Conservation (phyloP, 1,140 invertebrate genomes). For the Drosophila teissieri region DNA sequence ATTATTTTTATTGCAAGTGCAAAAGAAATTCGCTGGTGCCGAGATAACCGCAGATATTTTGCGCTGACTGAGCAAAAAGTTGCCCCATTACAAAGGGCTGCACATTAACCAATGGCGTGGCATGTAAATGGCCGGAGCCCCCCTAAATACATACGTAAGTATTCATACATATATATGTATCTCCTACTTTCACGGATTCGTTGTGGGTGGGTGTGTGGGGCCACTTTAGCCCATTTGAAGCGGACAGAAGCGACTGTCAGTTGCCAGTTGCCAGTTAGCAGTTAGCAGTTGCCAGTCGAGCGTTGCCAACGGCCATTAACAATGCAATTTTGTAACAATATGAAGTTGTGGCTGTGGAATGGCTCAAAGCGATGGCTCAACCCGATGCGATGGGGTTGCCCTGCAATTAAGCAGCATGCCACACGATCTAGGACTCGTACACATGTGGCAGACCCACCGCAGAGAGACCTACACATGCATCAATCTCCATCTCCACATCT, state of each 20-base stretch:
- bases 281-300: conserved; percentile 14
- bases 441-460: conserved; percentile 18
- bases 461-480: conserved; percentile 38
- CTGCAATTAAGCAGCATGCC: conserved; percentile 67
- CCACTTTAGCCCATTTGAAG: conserved; percentile 52
- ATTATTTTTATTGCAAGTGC: conserved; percentile 72
- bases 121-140: conserved; percentile 48
- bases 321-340: conserved; percentile 69
- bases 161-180: too few species aligned
- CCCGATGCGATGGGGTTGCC: conserved; percentile 19
- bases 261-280: conserved; percentile 1
- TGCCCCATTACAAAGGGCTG: conserved; percentile 53
- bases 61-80: conserved; percentile 61
- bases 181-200: too few species aligned
- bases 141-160: not conserved
- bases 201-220: conserved; percentile 5
- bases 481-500: conserved; percentile 52
- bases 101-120: conserved; percentile 67
- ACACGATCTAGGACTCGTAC: conserved; percentile 23
- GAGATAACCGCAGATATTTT: conserved; percentile 56
- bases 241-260: conserved; percentile 19
- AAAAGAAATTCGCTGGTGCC: conserved; percentile 33
- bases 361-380: conserved; percentile 15
- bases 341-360: conserved; percentile 59
- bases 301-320: conserved; percentile 59